Evolutionary conservation across 2,888 invertebrate species (phyloP).

Genomic region (Lampropteryx suffumata): DNA sequence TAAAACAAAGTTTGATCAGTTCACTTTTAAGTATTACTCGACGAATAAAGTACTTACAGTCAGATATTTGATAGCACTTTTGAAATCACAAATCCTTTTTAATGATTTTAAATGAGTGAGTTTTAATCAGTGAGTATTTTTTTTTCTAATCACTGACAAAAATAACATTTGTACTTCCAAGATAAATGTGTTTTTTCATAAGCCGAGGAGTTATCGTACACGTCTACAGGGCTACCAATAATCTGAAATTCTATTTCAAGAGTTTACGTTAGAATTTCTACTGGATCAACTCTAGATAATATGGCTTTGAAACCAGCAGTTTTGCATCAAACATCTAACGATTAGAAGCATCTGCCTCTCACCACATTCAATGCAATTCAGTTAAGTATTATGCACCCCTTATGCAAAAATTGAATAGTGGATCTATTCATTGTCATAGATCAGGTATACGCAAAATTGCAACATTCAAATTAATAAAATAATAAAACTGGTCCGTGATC

Average conservation of each 20-base stretch:
- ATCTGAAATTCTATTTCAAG: too few species aligned
- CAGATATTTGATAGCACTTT: too few species aligned
- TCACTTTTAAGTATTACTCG: slow-evolving; percentile 21
- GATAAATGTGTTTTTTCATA: too few species aligned
- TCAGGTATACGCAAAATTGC: slow-evolving; percentile 79
- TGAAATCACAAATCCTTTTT: too few species aligned
- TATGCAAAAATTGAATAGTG: slow-evolving; percentile 79
- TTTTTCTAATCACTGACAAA: too few species aligned
- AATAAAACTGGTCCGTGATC: slow-evolving; percentile 68
- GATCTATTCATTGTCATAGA: slow-evolving; percentile 70
- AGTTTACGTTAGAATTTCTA: neutral
- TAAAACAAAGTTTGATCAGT: slow-evolving; percentile 16
- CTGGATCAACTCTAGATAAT: neutral
- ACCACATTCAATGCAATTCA: slow-evolving; percentile 28
- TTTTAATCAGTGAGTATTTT: too few species aligned
- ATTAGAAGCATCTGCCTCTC: slow-evolving; percentile 46
- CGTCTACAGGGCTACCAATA: too few species aligned
- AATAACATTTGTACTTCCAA: too few species aligned
- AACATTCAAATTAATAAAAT: slow-evolving; percentile 81
- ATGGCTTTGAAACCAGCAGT: slow-evolving; percentile 3
- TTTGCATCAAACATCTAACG: slow-evolving; percentile 29
- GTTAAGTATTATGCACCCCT: slow-evolving; percentile 57
- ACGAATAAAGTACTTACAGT: too few species aligned
- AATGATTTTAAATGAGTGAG: too few species aligned
- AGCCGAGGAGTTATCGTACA: too few species aligned